Evolutionary conservation across 2,888 invertebrate genomes (phyloP).

Genomic region (Thalpophila matura): DNA sequence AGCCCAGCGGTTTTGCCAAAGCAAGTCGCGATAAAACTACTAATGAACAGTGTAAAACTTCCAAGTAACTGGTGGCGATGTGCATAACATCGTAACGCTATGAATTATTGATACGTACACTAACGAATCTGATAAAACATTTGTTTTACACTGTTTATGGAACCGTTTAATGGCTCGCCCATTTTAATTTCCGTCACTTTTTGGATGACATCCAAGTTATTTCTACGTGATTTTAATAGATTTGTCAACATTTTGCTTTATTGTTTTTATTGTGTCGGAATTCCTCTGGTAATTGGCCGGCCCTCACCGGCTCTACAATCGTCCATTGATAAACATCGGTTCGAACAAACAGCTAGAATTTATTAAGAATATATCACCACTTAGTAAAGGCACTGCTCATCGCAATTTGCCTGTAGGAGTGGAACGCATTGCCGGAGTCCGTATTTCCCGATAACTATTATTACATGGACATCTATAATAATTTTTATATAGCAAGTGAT

Average conservation of each 20-base stretch:
- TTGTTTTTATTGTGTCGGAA: slow-evolving; percentile 34
- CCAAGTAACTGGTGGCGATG: slow-evolving; percentile 88
- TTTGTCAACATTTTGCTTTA: slow-evolving; percentile 53
- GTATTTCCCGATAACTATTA: no score
- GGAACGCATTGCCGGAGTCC: no score
- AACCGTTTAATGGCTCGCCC: slow-evolving; percentile 74
- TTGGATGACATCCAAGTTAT: slow-evolving; percentile 66
- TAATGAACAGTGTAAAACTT: slow-evolving; percentile 88
- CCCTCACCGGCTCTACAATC: slow-evolving; percentile 1
- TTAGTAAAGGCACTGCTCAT: no score
- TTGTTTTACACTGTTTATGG: slow-evolving; percentile 83
- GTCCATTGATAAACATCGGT: slow-evolving; percentile 8
- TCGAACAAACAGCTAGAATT: neutral
- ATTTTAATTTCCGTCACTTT: slow-evolving; percentile 69
- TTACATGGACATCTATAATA: no score
- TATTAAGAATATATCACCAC: no score
- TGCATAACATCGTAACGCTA: slow-evolving; percentile 84
- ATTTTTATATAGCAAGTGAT: no score
- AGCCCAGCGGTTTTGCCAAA: slow-evolving; percentile 90
- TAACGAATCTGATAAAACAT: slow-evolving; percentile 87
- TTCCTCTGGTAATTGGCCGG: neutral
- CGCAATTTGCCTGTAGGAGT: no score
- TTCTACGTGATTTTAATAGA: slow-evolving; percentile 69
- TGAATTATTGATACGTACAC: slow-evolving; percentile 87
- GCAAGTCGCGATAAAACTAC: slow-evolving; percentile 86